Evolutionary conservation across 2,888 invertebrate genomes (phyloP).

Genomic region (Apeira syringaria): DNA sequence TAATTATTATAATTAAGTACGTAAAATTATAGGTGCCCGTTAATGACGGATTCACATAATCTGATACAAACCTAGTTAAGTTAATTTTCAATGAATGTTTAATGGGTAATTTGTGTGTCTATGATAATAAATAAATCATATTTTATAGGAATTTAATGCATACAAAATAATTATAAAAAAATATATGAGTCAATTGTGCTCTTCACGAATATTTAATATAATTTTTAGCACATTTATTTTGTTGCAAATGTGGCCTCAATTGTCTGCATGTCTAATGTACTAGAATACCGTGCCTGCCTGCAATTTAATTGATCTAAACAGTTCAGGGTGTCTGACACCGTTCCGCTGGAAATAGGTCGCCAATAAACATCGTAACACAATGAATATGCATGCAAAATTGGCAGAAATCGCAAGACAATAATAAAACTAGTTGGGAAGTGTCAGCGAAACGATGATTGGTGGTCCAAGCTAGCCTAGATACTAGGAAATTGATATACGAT

Average conservation of each 20-base stretch:
- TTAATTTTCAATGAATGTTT: too few relatives aligned
- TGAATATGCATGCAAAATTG: slow-evolving; percentile 30
- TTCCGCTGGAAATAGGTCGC: slow-evolving; percentile 27
- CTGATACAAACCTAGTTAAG: too few relatives aligned
- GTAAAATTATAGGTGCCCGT: too few relatives aligned
- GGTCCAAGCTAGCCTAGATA: slow-evolving; percentile 25
- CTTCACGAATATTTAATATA: too few relatives aligned
- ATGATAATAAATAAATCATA: too few relatives aligned
- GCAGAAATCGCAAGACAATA: slow-evolving; percentile 33
- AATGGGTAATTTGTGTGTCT: too few relatives aligned
- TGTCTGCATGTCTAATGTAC: neutral
- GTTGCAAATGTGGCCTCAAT: neutral
- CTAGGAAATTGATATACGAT: slow-evolving; percentile 24
- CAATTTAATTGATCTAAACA: slow-evolving; percentile 14
- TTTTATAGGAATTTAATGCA: too few relatives aligned
- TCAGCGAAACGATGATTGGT: slow-evolving; percentile 31
- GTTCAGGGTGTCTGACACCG: slow-evolving; percentile 21
- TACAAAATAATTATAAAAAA: too few relatives aligned
- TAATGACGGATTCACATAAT: too few relatives aligned
- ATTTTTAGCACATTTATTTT: too few relatives aligned
- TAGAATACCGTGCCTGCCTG: neutral
- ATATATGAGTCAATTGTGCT: too few relatives aligned
- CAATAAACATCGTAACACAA: slow-evolving; percentile 27
- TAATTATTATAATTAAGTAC: too few relatives aligned
- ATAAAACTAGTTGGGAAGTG: slow-evolving; percentile 22